Evolutionary conservation across 2,797 vertebrate genomes (phyloP).

Genomic region (Brotula barbata): DNA sequence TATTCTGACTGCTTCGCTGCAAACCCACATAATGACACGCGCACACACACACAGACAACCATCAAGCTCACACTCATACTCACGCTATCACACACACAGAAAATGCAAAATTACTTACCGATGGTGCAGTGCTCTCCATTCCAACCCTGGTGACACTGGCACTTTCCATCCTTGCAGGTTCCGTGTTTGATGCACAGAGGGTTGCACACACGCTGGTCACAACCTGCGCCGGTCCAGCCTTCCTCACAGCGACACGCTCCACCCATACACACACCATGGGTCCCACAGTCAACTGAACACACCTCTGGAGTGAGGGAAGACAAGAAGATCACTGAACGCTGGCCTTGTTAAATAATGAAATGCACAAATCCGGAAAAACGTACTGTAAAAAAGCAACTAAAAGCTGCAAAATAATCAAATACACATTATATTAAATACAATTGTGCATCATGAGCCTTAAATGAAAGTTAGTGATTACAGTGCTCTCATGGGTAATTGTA

Average conservation of each 20-base stretch:
- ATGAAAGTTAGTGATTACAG: conserved; percentile 48
- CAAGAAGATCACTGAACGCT: no score
- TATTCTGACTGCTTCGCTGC: conserved; percentile 54
- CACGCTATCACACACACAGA: conserved; percentile 14
- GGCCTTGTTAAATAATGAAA: not conserved
- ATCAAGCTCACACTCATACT: conserved; percentile 25
- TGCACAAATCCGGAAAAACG: not conserved
- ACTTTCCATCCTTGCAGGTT: conserved; percentile 99
- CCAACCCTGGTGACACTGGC: conserved; percentile 99
- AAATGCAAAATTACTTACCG: conserved; percentile 82
- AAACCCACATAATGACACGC: conserved; percentile 50
- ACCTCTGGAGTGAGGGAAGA: conserved; percentile 84
- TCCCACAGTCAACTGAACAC: conserved; percentile 97
- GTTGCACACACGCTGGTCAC: conserved; percentile 98
- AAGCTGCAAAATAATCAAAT: conserved; percentile 44
- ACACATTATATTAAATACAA: conserved; percentile 26
- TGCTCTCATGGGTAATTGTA: conserved; percentile 13
- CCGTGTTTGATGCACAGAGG: conserved; percentile 97
- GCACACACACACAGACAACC: conserved; percentile 40
- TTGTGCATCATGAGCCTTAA: conserved; percentile 36
- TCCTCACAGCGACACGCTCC: conserved; percentile 97
- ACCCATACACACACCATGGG: conserved; percentile 96
- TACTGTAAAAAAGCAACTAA: not conserved
- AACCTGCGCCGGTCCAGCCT: conserved; percentile 94
- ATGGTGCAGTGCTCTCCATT: conserved; percentile 99